Evolutionary conservation across 2,888 invertebrate genomes (phyloP).

Genomic region (Polietes domitor): DNA sequence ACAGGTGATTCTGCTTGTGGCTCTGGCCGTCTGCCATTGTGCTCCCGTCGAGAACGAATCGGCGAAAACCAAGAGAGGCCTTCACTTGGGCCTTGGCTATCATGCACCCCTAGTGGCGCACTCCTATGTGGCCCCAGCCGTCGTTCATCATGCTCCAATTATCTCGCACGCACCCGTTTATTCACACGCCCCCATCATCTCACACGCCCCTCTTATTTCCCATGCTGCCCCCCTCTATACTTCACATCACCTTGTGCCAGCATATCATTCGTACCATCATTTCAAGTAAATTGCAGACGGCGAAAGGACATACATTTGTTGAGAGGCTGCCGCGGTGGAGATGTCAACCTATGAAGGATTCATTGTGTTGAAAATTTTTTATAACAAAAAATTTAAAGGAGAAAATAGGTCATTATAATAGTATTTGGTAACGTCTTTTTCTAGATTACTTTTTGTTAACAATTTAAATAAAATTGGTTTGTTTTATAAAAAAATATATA

Average conservation of each 20-base stretch:
- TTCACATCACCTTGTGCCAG: constrained; percentile 69
- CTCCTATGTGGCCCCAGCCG: constrained; percentile 74
- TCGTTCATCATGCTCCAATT: constrained; percentile 74
- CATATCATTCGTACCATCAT: constrained; percentile 74
- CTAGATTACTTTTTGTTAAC: too few species aligned
- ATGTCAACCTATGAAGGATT: background rate
- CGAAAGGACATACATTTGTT: background rate
- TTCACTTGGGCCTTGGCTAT: constrained; percentile 74
- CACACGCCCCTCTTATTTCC: constrained; percentile 72
- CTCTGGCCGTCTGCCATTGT: constrained; percentile 71
- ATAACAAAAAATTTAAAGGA: too few species aligned
- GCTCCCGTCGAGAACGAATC: constrained; percentile 73
- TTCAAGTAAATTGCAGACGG: constrained; percentile 64
- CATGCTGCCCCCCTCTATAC: constrained; percentile 70
- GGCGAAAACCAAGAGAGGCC: constrained; percentile 75
- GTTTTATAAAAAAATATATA: too few species aligned
- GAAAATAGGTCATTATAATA: too few species aligned
- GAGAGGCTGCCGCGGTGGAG: background rate
- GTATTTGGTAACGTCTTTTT: too few species aligned
- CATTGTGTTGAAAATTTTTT: background rate
- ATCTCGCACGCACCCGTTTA: constrained; percentile 70
- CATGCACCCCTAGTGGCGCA: constrained; percentile 75
- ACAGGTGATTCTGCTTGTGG: constrained; percentile 61
- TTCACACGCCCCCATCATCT: constrained; percentile 71
- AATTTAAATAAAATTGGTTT: too few species aligned